Evolutionary conservation across 2,113 vertebrate species (phyloP).

Genomic region (Propithecus coquereli): DNA sequence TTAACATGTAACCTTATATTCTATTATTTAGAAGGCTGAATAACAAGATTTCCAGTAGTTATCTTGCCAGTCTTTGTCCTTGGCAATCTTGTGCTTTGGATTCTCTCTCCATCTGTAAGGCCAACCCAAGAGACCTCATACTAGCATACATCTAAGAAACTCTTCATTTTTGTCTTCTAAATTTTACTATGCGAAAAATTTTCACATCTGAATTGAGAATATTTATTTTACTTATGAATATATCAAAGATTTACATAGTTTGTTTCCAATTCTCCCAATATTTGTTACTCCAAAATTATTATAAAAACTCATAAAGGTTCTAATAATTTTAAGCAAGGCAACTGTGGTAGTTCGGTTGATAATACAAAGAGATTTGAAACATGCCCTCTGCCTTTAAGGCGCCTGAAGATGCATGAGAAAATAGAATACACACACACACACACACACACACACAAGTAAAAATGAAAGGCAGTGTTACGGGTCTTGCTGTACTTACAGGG

Average conservation of each 20-base stretch:
- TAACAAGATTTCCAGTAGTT: background rate
- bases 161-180: background rate
- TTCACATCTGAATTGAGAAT: background rate
- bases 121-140: background rate
- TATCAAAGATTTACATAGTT: background rate
- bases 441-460: background rate
- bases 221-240: background rate
- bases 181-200: background rate
- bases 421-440: background rate
- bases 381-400: background rate
- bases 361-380: background rate
- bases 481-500: background rate
- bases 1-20: background rate
- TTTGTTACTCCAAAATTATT: background rate
- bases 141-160: background rate
- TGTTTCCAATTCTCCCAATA: background rate
- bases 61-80: background rate
- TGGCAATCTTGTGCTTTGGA: background rate
- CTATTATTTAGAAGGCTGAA: background rate
- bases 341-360: background rate
- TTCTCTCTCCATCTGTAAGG: background rate
- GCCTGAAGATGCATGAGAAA: background rate
- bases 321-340: background rate
- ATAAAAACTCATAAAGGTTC: background rate
- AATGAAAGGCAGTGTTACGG: background rate